Conservation (phyloP, 64 coral and sea anemone species). For the Pocillopora damicornis region DNA sequence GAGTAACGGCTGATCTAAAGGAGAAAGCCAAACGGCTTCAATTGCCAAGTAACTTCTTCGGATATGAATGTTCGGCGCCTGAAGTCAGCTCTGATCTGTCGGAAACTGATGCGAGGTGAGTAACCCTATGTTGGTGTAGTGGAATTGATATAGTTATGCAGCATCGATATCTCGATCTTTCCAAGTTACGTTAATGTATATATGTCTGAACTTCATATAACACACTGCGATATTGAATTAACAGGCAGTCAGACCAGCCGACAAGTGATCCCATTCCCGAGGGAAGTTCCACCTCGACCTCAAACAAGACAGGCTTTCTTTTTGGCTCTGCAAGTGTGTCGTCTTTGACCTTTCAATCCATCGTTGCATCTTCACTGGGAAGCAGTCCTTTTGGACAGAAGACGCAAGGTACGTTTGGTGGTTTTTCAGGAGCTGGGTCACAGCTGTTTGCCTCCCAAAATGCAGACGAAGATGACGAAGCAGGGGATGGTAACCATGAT, state of each 20-base stretch:
- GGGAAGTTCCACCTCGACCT: background rate
- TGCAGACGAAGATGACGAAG: background rate
- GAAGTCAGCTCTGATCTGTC: background rate
- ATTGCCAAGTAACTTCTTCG: conserved; percentile 33
- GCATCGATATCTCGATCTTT: too few relatives aligned
- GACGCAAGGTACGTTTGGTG: background rate
- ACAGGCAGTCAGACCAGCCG: background rate
- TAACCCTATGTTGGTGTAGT: background rate
- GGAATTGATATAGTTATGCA: too few relatives aligned
- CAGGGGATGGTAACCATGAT: conserved; percentile 38
- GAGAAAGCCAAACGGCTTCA: conserved; percentile 7
- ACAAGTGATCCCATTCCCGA: background rate
- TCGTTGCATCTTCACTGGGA: background rate
- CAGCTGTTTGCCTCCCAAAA: conserved; percentile 5
- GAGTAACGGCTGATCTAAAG: conserved; percentile 25
- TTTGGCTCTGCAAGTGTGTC: conserved; percentile 51
- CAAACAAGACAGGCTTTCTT: conserved; percentile 14
- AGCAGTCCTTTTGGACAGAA: conserved; percentile 30
- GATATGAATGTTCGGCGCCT: background rate
- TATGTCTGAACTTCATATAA: too few relatives aligned
- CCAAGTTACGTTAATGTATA: too few relatives aligned
- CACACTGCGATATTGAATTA: background rate
- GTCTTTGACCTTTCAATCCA: conserved; percentile 32
- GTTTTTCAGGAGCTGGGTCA: conserved; percentile 23
- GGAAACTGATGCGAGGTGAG: background rate